These are phyloP conservation scores for Scaptomyza pallida DNA, from an alignment of 1,140 invertebrate species.

Conservation along the genomic window DNA sequence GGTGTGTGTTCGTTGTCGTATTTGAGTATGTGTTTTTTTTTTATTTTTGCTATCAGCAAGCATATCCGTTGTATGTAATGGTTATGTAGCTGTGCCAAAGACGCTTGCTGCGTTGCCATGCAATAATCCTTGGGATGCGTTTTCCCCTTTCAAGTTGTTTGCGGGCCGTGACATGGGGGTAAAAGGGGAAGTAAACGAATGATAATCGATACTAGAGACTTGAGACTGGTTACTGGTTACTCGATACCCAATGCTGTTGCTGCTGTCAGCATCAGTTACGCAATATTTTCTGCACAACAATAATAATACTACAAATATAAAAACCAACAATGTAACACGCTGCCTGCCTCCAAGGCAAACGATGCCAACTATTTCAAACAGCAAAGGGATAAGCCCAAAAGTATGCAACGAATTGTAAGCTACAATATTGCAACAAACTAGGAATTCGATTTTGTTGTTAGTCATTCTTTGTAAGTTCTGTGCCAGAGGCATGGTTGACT, in stretches of 20 bases:
- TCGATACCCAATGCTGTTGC: neutral
- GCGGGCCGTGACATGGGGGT: neutral
- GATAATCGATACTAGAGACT: conserved; percentile 47
- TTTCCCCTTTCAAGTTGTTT: conserved; percentile 20
- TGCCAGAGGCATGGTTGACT: neutral
- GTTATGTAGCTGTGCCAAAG: conserved; percentile 28
- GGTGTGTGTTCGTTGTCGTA: conserved; percentile 13
- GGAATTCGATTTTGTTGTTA: neutral
- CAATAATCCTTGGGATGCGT: conserved; percentile 34
- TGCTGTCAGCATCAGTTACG: conserved; percentile 11
- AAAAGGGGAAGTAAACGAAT: conserved; percentile 28
- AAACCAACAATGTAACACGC: conserved; percentile 8
- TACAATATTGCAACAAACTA: neutral
- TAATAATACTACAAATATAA: conserved; percentile 7
- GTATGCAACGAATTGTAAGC: conserved; percentile 17
- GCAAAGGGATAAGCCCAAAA: conserved; percentile 19
- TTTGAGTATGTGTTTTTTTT: conserved; percentile 6
- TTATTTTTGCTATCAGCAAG: conserved; percentile 25
- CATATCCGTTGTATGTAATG: conserved; percentile 27
- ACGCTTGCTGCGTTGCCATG: conserved; percentile 33
- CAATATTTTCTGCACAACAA: conserved; percentile 23
- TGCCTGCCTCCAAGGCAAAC: conserved; percentile 2
- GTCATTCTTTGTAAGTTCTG: neutral
- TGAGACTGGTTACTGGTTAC: conserved; percentile 15
- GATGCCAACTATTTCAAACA: conserved; percentile 14